Conservation (phyloP, 92 coral and sea anemone genomes). For the Isaurus tuberculatus region DNA sequence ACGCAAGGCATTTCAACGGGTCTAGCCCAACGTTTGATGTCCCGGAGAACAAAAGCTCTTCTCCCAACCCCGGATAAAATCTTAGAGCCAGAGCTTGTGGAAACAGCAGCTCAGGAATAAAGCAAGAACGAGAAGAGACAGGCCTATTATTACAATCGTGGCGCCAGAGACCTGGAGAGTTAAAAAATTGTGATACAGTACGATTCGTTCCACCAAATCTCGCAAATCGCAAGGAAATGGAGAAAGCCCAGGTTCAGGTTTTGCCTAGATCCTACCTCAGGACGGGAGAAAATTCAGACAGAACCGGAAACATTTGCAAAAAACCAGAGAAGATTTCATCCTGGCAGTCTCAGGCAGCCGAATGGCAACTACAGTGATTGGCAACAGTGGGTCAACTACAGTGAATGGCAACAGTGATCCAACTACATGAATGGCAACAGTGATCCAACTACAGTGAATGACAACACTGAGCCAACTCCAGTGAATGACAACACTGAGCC, state of each 20-base stretch:
- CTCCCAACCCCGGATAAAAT: background rate
- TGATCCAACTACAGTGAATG: constrained; percentile 6
- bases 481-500: background rate
- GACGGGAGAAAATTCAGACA: background rate
- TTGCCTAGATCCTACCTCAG: background rate
- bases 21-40: background rate
- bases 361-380: background rate
- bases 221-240: constrained; percentile 9
- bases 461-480: background rate
- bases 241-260: background rate
- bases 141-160: background rate
- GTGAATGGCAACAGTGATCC: background rate
- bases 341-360: background rate
- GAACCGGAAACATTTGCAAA: background rate
- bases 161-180: background rate
- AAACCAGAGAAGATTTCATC: background rate
- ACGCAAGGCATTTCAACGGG: background rate
- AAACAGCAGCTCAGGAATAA: background rate
- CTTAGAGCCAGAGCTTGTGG: background rate
- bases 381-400: background rate
- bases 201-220: constrained; percentile 1
- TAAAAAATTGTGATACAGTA: background rate
- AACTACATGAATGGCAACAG: background rate
- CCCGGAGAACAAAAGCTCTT: background rate
- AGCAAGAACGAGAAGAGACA: background rate